A percentile compares a stretch with the other conserved stretches of the same genome.
Evolutionary conservation across 2,888 invertebrate genomes (phyloP).

Genomic region (Aelia acuminata): DNA sequence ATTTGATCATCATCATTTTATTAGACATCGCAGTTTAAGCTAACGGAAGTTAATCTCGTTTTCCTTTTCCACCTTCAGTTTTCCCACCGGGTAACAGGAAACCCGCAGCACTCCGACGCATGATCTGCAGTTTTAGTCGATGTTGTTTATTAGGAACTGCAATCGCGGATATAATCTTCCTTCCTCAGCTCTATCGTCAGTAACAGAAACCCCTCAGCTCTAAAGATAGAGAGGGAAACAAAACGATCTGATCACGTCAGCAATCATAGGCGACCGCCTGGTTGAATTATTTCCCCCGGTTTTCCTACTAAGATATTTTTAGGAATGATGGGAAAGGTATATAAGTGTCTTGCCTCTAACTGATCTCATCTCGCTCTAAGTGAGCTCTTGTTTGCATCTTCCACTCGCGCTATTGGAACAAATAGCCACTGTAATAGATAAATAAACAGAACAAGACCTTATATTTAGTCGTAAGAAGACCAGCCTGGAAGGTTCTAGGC

Average conservation of each 20-base stretch:
- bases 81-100: background rate
- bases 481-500: too few species aligned
- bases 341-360: background rate
- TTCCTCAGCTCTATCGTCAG: background rate
- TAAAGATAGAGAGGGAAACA: background rate
- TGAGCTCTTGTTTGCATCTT: background rate
- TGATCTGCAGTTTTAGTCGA: background rate
- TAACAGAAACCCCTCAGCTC: background rate
- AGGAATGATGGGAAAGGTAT: slow-evolving; percentile 9
- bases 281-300: slow-evolving; percentile 2
- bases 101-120: background rate
- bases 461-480: too few species aligned
- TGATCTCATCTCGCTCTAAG: background rate
- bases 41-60: background rate
- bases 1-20: background rate
- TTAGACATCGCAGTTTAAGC: background rate
- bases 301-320: slow-evolving; percentile 2
- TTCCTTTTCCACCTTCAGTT: too few species aligned
- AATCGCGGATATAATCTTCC: background rate
- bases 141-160: background rate
- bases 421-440: background rate
- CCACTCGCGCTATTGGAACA: background rate
- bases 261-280: background rate
- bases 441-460: too few species aligned
- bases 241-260: background rate